Base-by-base conservation (phyloP, 2,888 invertebrate species). In the Pogonocherus hispidulus region DNA sequence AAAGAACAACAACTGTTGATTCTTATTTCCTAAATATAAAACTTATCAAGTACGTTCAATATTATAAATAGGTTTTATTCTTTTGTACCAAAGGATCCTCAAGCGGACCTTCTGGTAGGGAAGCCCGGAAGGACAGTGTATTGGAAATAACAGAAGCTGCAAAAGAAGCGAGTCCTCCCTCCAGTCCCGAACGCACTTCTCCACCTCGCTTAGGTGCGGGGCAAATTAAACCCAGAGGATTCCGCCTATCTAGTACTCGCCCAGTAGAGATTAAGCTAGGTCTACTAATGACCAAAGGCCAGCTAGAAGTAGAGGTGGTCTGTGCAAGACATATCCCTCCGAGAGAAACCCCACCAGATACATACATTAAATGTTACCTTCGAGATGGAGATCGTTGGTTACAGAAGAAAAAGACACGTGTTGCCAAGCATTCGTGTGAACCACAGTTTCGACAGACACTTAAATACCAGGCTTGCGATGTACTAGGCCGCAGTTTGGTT, bases 331-430 rank as follows among this genome's bases (percentile, higher is more conserved):
- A 91, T 76, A 91, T 94, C 71, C 88, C 90, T 56, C 88, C 89
- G 19, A 90, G 91, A 64, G 93, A 93, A 79, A 91, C 92, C 59
- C 91, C 92, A 76, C 89, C 92, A 83, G 97, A 97, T 84, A 97
- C 96, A 18, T 97, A 97, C 87, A 96, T 97, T 62, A 97, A 97
- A 86, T 97, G 96, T 75, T 97, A 96, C 84, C 88, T 97, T 68
- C 92, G 95, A 67, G 96, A 96, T 82, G 94, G 94, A 20, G 95
- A 95, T 74, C 92, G 94, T 75, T 92, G 95, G 91, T 87, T 96
- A 68, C 95, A 96, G 85, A 97, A 97, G 86, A 93, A 95, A 81
- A 97, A 97, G 86, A 97, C 97, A 1, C 90, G 94, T 51, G 93
- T 96, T 23, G 89, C 94, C 18, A 90, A 94, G 62, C 94, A 94